A percentile compares a stretch with the other conserved stretches of the same genome.
Conservation (phyloP, 2,797 vertebrate species). For the Gila robusta region DNA sequence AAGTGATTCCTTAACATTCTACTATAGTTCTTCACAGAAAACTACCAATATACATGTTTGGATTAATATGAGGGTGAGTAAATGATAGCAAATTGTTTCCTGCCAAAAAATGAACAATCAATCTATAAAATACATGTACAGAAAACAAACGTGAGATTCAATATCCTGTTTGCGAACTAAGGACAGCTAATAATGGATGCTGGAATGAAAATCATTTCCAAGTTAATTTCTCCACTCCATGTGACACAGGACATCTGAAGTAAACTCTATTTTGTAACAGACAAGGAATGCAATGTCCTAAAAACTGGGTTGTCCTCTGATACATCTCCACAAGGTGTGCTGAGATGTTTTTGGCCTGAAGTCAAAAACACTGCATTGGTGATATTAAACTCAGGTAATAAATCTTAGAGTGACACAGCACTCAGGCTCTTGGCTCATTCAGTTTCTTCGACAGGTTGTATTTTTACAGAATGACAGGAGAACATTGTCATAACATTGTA, state of each 20-base stretch:
- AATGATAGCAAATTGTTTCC: not conserved
- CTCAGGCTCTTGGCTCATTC: not conserved
- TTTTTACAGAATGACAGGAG: slow-evolving; percentile 8
- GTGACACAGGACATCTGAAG: not conserved
- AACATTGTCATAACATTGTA: not conserved
- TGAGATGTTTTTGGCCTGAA: slow-evolving; percentile 22
- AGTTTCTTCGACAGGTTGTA: slow-evolving; percentile 16
- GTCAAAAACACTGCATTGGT: slow-evolving; percentile 34
- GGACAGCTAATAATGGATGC: not conserved
- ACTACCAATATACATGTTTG: not conserved
- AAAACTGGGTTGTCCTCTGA: slow-evolving; percentile 7
- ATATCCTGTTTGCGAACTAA: not conserved
- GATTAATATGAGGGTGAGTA: not conserved
- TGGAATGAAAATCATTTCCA: not conserved
- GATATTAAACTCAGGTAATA: slow-evolving; percentile 39
- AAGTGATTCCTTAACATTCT: not conserved
- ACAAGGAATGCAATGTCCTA: not conserved
- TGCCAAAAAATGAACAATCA: not conserved
- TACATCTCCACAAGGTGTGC: not conserved
- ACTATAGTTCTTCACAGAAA: not conserved
- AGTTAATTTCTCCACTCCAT: not conserved
- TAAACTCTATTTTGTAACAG: not conserved
- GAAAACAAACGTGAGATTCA: not conserved
- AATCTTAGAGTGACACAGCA: slow-evolving; percentile 30
- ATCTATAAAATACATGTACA: not conserved